These are phyloP conservation scores for Peromyscus eremicus DNA, from an alignment of 2,797 vertebrate species.

Conservation along the genomic window DNA sequence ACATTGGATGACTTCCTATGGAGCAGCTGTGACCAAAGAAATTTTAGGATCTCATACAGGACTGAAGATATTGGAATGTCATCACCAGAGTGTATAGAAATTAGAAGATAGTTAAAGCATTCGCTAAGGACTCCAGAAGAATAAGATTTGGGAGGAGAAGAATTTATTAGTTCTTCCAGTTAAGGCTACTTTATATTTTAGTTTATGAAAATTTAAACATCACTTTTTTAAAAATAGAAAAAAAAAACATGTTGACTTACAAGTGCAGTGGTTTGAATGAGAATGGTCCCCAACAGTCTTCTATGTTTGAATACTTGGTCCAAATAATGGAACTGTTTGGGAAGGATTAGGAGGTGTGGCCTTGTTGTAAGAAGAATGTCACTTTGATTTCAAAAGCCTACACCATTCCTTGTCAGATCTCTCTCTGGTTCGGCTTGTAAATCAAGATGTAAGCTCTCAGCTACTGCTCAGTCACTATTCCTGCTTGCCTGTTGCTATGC, in stretches of 20 bases:
- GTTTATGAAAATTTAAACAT: slow-evolving; percentile 5
- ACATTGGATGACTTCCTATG: neutral
- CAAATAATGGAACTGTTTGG: neutral
- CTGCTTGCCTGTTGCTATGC: too few relatives aligned
- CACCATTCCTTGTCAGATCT: neutral
- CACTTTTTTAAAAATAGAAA: neutral
- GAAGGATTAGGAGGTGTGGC: neutral
- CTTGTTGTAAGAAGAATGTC: neutral
- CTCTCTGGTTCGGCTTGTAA: neutral
- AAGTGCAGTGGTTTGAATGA: neutral
- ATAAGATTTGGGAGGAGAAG: neutral
- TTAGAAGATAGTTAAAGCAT: neutral
- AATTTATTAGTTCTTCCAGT: neutral
- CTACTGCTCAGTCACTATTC: neutral
- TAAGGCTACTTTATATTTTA: neutral
- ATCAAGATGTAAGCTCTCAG: neutral
- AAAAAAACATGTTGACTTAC: neutral
- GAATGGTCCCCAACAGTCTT: neutral
- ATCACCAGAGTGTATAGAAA: neutral
- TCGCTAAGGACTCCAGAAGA: neutral
- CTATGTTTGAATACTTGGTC: neutral
- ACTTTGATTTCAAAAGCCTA: neutral
- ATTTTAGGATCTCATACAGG: neutral
- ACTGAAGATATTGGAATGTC: neutral
- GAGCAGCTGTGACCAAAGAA: neutral